Evolutionary conservation across 1,140 invertebrate genomes (phyloP), one percentile per base, ranked within the genome.

Genomic region (Vollenhovia emeryi): DNA sequence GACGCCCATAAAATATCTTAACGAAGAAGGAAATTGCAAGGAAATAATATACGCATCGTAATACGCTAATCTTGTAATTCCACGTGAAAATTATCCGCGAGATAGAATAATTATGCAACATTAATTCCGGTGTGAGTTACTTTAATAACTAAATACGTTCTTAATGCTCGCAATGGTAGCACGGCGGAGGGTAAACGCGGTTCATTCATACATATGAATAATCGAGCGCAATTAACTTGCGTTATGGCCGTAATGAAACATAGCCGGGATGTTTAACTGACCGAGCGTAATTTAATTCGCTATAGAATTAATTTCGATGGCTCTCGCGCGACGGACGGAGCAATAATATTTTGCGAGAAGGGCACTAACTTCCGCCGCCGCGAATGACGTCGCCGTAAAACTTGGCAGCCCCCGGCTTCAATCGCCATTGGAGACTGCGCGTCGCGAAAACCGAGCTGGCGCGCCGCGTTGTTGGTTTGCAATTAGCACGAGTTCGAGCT

Each of bases 131-230:
- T 21, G 21, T 40, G 27, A 57, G 66, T 57, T 80, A 80, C 64
- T 57, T 82, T 71, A 71, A 82, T 82, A 82, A 71, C 24, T 43
- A 50, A 82, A 71, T 80, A 80, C 78, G 52, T 82, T 82, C 78
- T 82, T 82, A 73, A 43, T 57, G 78, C 48, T 82, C 36, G 50
- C 71, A 80, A 80, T 80, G 30, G 64, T 52, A 43, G 66, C 13
- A 24, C 62, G n/a, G 48, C 50, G 48, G 36, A 57, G 36, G 13
- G 66, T 71, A 82, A 82, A 82, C 66, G 66, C 50, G 36, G 50
- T 73, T 73, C 66, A 71, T 82, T 82, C 66, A 71, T 82, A 82
- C 66, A 73, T 73, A 82, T 82, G 66, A 82, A 82, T 82, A 82
- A 82, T 82, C 66, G 78, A 82, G 78, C 50, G 50, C 68, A 82